phyloP scores from a whole-genome alignment of 2,888 invertebrate genomes.

The Coenonympha glycerion region DNA sequence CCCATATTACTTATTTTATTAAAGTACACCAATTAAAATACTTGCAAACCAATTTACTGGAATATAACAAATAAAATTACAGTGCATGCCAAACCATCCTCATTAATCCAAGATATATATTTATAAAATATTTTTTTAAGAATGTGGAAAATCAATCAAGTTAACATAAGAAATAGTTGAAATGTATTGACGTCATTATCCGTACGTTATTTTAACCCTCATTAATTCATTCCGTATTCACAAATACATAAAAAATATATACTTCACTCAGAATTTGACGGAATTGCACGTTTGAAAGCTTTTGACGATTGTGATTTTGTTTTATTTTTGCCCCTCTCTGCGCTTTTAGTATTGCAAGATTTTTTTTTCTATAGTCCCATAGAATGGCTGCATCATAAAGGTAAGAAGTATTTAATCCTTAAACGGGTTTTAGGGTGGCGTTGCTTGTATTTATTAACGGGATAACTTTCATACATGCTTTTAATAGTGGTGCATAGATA shows the following conservation, averaged over 20 bases:
- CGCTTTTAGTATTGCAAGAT: constrained; percentile 47
- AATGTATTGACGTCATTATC: too few relatives aligned
- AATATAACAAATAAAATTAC: too few relatives aligned
- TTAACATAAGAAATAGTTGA: too few relatives aligned
- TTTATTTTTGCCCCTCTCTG: constrained; percentile 55
- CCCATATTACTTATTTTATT: too few relatives aligned
- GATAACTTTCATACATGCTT: constrained; percentile 62
- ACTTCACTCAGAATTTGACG: constrained; percentile 1
- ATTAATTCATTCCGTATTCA: not conserved
- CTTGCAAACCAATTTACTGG: too few relatives aligned
- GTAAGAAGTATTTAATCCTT: constrained; percentile 45
- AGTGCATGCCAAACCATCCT: too few relatives aligned
- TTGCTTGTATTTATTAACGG: constrained; percentile 10
- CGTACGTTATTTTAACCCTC: not conserved
- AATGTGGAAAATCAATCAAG: too few relatives aligned
- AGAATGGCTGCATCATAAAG: constrained; percentile 49
- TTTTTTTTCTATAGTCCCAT: constrained; percentile 39
- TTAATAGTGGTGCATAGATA: constrained; percentile 26
- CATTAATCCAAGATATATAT: too few relatives aligned
- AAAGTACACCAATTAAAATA: too few relatives aligned
- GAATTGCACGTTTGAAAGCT: constrained; percentile 72
- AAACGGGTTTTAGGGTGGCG: constrained; percentile 5
- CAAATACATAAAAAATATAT: too few relatives aligned
- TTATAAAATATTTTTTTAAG: too few relatives aligned
- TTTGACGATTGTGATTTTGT: constrained; percentile 76